These are phyloP conservation scores for Acanthisitta chloris DNA, from an alignment of 2,113 vertebrate species.

Conservation along the genomic window DNA sequence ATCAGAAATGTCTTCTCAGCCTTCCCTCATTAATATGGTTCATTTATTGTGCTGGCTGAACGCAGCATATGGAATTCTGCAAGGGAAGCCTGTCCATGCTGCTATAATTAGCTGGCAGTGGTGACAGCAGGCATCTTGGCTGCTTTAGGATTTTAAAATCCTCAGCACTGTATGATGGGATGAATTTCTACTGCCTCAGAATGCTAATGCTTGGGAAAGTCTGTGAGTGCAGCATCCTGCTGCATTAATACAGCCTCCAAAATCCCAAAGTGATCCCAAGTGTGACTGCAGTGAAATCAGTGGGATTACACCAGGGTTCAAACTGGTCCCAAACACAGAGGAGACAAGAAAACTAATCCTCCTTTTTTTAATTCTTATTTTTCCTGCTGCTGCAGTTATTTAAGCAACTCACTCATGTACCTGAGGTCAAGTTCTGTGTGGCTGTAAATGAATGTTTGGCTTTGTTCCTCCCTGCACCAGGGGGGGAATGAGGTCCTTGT, in stretches of 20 bases:
- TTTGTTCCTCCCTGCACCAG: background rate
- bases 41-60: background rate
- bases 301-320: background rate
- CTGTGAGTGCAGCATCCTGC: background rate
- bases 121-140: constrained; percentile 31
- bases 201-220: constrained; percentile 8
- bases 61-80: background rate
- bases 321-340: background rate
- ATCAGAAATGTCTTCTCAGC: background rate
- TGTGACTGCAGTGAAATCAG: background rate
- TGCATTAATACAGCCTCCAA: background rate
- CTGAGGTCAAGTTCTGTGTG: background rate
- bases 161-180: background rate
- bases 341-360: background rate
- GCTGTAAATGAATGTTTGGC: background rate
- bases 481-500: background rate
- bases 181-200: background rate
- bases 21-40: background rate
- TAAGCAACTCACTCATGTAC: background rate
- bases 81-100: background rate
- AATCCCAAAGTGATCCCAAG: background rate
- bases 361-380: too few relatives aligned
- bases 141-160: background rate
- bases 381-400: background rate
- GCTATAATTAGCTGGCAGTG: background rate